A percentile compares a stretch with the other conserved stretches of the same genome.
Evolutionary conservation across 1,140 invertebrate species (phyloP).

Genomic region (Drosophila watanabei): DNA sequence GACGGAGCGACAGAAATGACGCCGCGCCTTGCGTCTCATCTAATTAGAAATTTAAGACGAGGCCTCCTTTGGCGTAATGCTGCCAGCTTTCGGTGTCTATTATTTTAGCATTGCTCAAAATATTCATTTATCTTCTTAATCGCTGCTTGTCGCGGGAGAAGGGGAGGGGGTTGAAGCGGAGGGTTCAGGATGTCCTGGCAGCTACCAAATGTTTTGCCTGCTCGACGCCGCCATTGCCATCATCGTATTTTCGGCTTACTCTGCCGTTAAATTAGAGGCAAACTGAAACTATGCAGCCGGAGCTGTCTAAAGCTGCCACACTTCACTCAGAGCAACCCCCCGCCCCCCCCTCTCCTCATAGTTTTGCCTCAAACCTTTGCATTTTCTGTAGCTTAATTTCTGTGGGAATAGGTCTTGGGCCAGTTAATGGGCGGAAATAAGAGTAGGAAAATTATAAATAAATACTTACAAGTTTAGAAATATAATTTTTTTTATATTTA

Average conservation of each 20-base stretch:
- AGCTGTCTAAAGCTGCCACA: slow-evolving; percentile 51
- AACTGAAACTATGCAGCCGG: slow-evolving; percentile 47
- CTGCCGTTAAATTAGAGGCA: slow-evolving; percentile 75
- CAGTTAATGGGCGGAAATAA: slow-evolving; percentile 1
- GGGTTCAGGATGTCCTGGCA: slow-evolving; percentile 32
- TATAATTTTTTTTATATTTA: background rate
- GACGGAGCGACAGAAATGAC: slow-evolving; percentile 23
- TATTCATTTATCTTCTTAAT: slow-evolving; percentile 81
- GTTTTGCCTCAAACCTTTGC: background rate
- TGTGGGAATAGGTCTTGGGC: background rate
- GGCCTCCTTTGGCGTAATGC: slow-evolving; percentile 7
- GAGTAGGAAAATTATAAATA: background rate
- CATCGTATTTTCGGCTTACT: slow-evolving; percentile 54
- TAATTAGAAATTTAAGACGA: slow-evolving; percentile 72
- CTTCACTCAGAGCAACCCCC: slow-evolving; percentile 24
- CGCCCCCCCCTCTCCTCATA: background rate
- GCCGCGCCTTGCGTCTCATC: slow-evolving; percentile 18
- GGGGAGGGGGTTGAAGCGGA: background rate
- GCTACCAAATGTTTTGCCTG: slow-evolving; percentile 74
- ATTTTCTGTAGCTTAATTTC: background rate
- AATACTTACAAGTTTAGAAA: background rate
- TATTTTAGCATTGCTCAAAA: slow-evolving; percentile 73
- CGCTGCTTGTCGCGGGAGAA: slow-evolving; percentile 45
- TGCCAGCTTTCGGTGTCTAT: slow-evolving; percentile 29
- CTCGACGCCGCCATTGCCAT: background rate